Evolutionary conservation across 2,113 vertebrate species (phyloP), one percentile per base, ranked within the genome.

Genomic region (Lanius ludovicianus): DNA sequence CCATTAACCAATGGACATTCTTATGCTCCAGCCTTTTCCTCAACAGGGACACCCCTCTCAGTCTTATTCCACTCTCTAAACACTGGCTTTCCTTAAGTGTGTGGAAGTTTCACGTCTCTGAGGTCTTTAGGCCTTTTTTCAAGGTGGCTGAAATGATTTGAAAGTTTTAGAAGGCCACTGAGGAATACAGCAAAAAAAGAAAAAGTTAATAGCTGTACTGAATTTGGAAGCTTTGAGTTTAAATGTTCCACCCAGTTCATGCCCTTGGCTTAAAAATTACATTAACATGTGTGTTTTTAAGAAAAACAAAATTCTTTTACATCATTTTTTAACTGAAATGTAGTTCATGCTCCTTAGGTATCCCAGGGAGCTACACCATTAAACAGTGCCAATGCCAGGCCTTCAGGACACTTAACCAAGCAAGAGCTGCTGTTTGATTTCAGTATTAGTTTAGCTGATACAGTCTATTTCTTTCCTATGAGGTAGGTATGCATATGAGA

Each of bases 181-280:
- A 84, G 5, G 57, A 79, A 52, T 30, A 73, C 0, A 30, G 7
- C 0, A 31, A 21, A n/a, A 37, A 63, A 52, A n/a, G 2, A 8
- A 57, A 90, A 52, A 78, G 1, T 5, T 10, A 86, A 52, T 37
- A 79, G 1, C 24, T 78, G 4, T 33, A 13, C 60, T 85, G 46
- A 56, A 79, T 73, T 73, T 76, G 41, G 49, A 94, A 90, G 17
- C 3, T 12, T 71, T 85, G 24, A 20, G 7, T 81, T 95, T 60
- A 63, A 65, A 44, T 68, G 57, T 84, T 20, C 47, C 46, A 64
- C 15, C 5, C 4, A 3, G n/a, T 49, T 84, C 44, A 49, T 27
- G 21, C 5, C 30, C 22, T 53, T 49, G 46, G 5, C 37, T 87
- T 83, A 18, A 44, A 82, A 85, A 56, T 17, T 41, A 35, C 27